Conservation (phyloP, 2,113 vertebrate genomes). For the Pelecanoides urinatrix region DNA sequence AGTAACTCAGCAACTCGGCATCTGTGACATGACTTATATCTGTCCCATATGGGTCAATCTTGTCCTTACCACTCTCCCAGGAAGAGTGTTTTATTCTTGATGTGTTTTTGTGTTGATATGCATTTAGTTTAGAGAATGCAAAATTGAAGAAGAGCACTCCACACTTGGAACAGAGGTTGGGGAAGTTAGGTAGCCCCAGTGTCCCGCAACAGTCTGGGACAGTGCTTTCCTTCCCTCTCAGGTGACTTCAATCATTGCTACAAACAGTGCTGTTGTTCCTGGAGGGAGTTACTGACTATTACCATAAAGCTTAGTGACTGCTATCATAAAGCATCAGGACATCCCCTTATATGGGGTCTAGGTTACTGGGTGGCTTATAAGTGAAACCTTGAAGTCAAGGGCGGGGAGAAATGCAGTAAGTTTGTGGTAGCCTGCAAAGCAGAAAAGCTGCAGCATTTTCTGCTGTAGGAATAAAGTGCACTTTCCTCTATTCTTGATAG, state of each 20-base stretch:
- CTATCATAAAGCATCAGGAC: not conserved
- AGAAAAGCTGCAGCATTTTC: not conserved
- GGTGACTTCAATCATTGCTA: not conserved
- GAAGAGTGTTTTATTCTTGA: not conserved
- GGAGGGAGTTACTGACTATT: not conserved
- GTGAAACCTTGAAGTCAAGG: not conserved
- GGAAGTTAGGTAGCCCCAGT: not conserved
- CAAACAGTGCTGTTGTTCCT: not conserved
- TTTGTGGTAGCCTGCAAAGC: not conserved
- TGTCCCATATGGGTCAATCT: not conserved
- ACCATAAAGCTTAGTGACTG: not conserved
- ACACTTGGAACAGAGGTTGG: not conserved
- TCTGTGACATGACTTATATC: not conserved
- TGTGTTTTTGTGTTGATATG: not conserved
- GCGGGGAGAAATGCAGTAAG: not conserved
- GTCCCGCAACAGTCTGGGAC: not conserved
- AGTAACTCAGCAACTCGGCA: not conserved
- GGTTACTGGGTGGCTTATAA: not conserved
- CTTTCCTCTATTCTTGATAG: not conserved
- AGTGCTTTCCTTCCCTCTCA: not conserved
- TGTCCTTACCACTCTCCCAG: not conserved
- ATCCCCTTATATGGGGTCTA: not conserved
- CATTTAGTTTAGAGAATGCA: not conserved
- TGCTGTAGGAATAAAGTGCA: not conserved
- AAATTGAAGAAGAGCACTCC: not conserved